Percentiles rank a stretch among this genome's conserved stretches.
phyloP scores from a whole-genome alignment of 2,797 vertebrate genomes.

The Eutrigla gurnardus region DNA sequence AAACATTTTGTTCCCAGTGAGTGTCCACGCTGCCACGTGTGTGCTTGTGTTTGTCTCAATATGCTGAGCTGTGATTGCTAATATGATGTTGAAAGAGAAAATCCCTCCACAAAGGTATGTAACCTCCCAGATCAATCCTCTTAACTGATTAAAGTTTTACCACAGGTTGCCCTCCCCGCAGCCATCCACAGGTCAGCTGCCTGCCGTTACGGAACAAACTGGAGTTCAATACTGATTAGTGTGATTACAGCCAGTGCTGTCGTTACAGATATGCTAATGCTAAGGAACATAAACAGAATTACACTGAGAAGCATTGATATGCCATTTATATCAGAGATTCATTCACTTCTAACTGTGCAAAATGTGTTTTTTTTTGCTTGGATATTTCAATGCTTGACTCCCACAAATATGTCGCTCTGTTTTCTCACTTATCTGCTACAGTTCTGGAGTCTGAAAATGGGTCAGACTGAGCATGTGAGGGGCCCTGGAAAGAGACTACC shows the following conservation, averaged over 20 bases:
- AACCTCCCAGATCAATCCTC: constrained; percentile 73
- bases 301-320: background rate
- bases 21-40: background rate
- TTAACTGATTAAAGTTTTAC: constrained; percentile 75
- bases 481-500: constrained; percentile 42
- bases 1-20: constrained; percentile 11
- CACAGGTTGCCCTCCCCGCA: constrained; percentile 51
- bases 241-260: constrained; percentile 21
- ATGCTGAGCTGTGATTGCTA: constrained; percentile 43
- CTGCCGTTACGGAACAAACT: constrained; percentile 51
- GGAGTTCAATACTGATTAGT: constrained; percentile 38
- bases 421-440: constrained; percentile 36
- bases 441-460: constrained; percentile 53
- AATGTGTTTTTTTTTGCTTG: constrained; percentile 17
- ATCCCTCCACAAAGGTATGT: constrained; percentile 64
- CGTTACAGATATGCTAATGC: background rate
- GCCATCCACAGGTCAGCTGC: constrained; percentile 55
- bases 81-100: constrained; percentile 73
- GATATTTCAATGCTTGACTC: constrained; percentile 38
- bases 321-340: background rate
- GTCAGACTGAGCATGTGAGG: constrained; percentile 52
- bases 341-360: background rate
- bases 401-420: background rate
- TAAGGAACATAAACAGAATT: background rate
- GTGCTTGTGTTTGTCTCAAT: constrained; percentile 21